phyloP scores from a whole-genome alignment of 2,113 vertebrate genomes.

The Dicaeum eximium region DNA sequence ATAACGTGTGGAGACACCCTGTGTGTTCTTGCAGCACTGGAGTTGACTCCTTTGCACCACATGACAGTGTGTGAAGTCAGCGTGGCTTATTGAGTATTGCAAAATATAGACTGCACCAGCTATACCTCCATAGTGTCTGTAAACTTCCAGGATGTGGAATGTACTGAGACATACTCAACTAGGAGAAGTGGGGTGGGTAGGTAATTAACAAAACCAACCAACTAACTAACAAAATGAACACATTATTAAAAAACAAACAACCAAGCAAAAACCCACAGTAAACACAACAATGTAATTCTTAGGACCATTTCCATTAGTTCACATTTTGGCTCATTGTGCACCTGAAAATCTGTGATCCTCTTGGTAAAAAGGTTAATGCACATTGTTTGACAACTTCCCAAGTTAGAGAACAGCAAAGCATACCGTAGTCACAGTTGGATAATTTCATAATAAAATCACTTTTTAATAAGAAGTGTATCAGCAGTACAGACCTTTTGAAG shows the following conservation, averaged over 20 bases:
- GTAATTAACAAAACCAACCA: background rate
- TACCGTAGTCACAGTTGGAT: conserved; percentile 51
- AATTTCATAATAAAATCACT: conserved; percentile 51
- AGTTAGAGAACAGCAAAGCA: conserved; percentile 29
- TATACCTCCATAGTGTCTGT: background rate
- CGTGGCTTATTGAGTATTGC: background rate
- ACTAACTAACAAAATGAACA: background rate
- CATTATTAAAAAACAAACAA: background rate
- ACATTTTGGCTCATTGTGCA: background rate
- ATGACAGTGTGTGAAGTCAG: background rate
- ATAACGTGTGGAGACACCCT: background rate
- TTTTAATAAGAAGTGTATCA: conserved; percentile 70
- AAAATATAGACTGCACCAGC: background rate
- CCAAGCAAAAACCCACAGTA: background rate
- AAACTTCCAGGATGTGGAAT: background rate
- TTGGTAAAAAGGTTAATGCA: background rate
- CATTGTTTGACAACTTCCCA: conserved; percentile 26
- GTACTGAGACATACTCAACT: background rate
- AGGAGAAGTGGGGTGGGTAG: background rate
- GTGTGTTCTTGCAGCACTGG: background rate
- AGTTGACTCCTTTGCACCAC: background rate
- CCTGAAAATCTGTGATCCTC: background rate
- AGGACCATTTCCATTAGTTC: background rate
- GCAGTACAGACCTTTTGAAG: conserved; percentile 64
- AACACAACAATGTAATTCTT: background rate